Evolutionary conservation across 2,797 vertebrate genomes (phyloP).

Genomic region (Catamblyrhynchus diadema): DNA sequence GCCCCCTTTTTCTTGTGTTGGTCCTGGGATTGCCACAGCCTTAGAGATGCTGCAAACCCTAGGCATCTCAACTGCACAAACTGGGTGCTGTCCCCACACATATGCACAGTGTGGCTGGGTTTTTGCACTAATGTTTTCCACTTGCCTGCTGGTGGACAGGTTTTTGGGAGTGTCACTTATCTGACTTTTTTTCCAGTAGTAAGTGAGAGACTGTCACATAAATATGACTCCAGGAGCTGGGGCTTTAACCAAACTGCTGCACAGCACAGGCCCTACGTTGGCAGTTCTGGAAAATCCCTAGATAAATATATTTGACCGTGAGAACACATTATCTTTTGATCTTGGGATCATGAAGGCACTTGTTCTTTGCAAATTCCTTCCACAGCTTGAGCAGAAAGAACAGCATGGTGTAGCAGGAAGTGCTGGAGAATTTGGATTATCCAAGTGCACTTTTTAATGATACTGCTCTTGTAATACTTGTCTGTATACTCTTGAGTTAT

Average conservation of each 20-base stretch:
- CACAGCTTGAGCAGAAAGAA: neutral
- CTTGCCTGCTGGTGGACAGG: neutral
- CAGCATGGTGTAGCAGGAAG: neutral
- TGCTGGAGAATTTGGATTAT: neutral
- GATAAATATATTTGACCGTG: neutral
- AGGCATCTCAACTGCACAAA: neutral
- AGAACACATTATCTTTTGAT: neutral
- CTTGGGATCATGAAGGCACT: slow-evolving; percentile 14
- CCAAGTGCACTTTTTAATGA: neutral
- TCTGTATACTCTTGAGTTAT: neutral
- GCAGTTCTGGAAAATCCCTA: neutral
- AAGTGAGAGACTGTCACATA: neutral
- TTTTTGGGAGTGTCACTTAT: neutral
- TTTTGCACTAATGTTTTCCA: neutral
- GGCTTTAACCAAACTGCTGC: neutral
- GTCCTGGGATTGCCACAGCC: neutral
- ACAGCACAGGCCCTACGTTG: neutral
- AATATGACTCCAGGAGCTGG: neutral
- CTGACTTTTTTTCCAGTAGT: neutral
- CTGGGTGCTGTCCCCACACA: fast-evolving
- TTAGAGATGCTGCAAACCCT: neutral
- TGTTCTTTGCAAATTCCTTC: slow-evolving; percentile 18
- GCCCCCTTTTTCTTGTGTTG: neutral
- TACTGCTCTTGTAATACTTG: neutral
- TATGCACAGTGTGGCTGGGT: neutral